Percentiles rank a stretch among this genome's conserved stretches.
Conservation (phyloP, 2,888 invertebrate species). For the Elgonia sp. region DNA sequence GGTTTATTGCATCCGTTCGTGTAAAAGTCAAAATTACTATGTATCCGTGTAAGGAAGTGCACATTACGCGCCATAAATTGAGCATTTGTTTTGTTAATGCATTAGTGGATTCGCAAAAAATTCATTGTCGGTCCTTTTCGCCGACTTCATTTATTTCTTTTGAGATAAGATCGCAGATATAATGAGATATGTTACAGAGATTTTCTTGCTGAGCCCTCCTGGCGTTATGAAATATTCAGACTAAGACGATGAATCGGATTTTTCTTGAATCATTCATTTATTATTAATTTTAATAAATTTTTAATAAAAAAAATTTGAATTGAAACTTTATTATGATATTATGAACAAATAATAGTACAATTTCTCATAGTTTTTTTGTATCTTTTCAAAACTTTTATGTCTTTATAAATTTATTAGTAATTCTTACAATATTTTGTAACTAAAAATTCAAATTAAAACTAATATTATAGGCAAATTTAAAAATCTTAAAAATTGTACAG, state of each 20-base stretch:
- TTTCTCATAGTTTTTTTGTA: too few species aligned
- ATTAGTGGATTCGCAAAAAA: conserved; percentile 25
- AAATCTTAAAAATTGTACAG: too few species aligned
- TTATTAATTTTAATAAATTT: too few species aligned
- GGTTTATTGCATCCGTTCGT: conserved; percentile 27
- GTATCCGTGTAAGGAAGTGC: conserved; percentile 30
- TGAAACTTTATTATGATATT: too few species aligned
- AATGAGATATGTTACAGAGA: conserved; percentile 33
- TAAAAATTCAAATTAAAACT: too few species aligned
- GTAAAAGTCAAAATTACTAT: conserved; percentile 41
- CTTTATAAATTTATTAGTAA: too few species aligned
- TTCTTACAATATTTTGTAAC: too few species aligned
- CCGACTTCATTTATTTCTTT: conserved; percentile 23
- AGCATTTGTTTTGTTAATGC: conserved; percentile 33
- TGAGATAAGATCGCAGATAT: conserved; percentile 48
- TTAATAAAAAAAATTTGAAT: too few species aligned
- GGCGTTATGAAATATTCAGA: conserved; percentile 35
- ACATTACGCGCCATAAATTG: conserved; percentile 52
- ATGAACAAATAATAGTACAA: too few species aligned
- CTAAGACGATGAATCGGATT: conserved; percentile 11
- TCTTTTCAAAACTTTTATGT: too few species aligned
- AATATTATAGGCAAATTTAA: too few species aligned
- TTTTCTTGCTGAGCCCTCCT: conserved; percentile 22
- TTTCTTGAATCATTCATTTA: too few species aligned
- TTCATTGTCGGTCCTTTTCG: conserved; percentile 22